Base-by-base conservation (phyloP, 2,797 vertebrate genomes). In the Apodemus agrarius region DNA sequence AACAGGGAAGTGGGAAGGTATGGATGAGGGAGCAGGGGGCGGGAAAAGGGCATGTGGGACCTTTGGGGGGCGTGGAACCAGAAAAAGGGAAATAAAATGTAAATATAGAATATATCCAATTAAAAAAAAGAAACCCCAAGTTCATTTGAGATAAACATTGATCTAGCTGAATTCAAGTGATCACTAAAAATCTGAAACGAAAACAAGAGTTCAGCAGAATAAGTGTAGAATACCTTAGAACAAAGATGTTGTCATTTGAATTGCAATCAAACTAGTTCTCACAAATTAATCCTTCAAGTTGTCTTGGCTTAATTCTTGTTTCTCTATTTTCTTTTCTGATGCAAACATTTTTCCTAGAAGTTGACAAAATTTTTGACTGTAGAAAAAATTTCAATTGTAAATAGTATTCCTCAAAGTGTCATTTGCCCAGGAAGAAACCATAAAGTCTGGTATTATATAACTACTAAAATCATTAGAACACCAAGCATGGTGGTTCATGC, bases 251-350 rank as follows among this genome's bases (percentile, higher is more conserved):
- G 52, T n/a, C 19, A 29, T n/a, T 96, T 87, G 65, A 94, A 84
- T 91, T 86, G 4, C 37, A 82, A 52, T 85, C 78, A 91, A 85
- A 72, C 49, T 72, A 57, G 6, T 81, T 59, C 49, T 26, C 37
- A 86, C 86, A 37, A 78, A 94, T 59, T 75, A 91, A 74, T 89
- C 40, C 82, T 89, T 59, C 19, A 46, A 93, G 81, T 75, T 78
- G 75, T 67, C 24, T 59, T 65, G 17, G 2, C 57, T 79, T 54
- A 84, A 80, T 74, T 90, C 16, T 17, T 31, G 6, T n/a, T 34
- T 12, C 34, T 14, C 74, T 11, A 2, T 59, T 83, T 95, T 40
- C 12, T n/a, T 86, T 89, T 87, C 11, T 61, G 57, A 40, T 96
- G 40, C 26, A 81, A 81, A 82, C 6, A 72, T 83, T 90, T 96